Evolutionary conservation across 2,113 vertebrate species (phyloP).

Genomic region (Amphiprion percula): DNA sequence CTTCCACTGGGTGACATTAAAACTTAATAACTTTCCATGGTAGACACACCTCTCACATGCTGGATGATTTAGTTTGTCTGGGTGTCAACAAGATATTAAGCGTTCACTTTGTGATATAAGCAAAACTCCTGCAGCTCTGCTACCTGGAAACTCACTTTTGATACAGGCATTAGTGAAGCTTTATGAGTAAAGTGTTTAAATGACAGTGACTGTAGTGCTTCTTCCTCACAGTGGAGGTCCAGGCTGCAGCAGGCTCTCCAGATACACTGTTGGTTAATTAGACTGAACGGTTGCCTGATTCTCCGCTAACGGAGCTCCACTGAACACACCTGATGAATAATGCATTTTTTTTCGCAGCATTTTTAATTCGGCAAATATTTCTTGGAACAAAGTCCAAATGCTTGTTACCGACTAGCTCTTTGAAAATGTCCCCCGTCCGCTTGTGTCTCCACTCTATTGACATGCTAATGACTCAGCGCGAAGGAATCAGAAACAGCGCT

Average conservation of each 20-base stretch:
- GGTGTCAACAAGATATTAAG: slow-evolving; percentile 39
- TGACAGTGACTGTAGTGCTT: neutral
- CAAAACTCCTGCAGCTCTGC: neutral
- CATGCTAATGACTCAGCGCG: slow-evolving; percentile 65
- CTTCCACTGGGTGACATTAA: slow-evolving; percentile 33
- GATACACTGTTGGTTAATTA: slow-evolving; percentile 64
- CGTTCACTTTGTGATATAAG: slow-evolving; percentile 5
- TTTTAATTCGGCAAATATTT: slow-evolving; percentile 69
- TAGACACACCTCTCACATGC: slow-evolving; percentile 16
- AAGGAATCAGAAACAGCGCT: slow-evolving; percentile 63
- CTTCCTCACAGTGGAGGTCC: slow-evolving; percentile 31
- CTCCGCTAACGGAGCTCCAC: slow-evolving; percentile 43
- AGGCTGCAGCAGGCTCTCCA: slow-evolving; percentile 44
- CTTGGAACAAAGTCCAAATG: slow-evolving; percentile 52
- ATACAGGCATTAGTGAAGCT: neutral
- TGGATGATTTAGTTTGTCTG: slow-evolving; percentile 9
- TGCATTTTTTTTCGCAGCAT: slow-evolving; percentile 62
- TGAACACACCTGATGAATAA: slow-evolving; percentile 67
- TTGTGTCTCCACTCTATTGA: slow-evolving; percentile 58
- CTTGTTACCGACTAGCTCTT: slow-evolving; percentile 48
- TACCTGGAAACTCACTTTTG: neutral
- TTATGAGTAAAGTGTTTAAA: slow-evolving; percentile 1
- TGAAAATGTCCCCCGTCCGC: slow-evolving; percentile 54
- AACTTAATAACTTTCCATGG: slow-evolving; percentile 43
- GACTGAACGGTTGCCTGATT: slow-evolving; percentile 58